Evolutionary conservation across 2,113 vertebrate species (phyloP).

Genomic region (Istiophorus platypterus): DNA sequence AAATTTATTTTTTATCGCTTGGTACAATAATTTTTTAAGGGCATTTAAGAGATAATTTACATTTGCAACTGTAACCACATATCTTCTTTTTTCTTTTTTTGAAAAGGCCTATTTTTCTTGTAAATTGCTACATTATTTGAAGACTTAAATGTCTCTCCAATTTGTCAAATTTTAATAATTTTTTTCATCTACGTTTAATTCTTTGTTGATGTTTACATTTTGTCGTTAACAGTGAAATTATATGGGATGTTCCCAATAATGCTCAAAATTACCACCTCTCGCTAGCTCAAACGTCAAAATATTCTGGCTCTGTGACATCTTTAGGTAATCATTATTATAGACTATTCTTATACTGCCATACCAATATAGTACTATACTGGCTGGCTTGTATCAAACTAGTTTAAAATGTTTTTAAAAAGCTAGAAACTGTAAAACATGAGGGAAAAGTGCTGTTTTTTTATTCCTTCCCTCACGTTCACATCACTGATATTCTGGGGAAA

Average conservation of each 20-base stretch:
- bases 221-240: neutral
- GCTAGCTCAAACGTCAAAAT: neutral
- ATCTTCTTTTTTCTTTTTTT: neutral
- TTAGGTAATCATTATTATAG: neutral
- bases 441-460: neutral
- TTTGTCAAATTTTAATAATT: neutral
- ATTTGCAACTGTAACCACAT: neutral
- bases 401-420: conserved; percentile 18
- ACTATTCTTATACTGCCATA: neutral
- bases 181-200: neutral
- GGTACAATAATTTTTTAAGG: neutral
- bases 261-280: neutral
- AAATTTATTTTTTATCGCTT: neutral
- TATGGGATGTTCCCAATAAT: neutral
- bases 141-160: neutral
- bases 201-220: neutral
- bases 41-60: neutral
- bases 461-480: conserved; percentile 5
- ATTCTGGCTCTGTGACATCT: neutral
- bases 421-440: neutral
- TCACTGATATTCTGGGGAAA: conserved; percentile 18
- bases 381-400: neutral
- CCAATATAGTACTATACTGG: neutral
- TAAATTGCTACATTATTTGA: neutral
- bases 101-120: neutral